These are phyloP conservation scores for Heliconius nattereri DNA, from an alignment of 1,140 invertebrate genomes.

Conservation along the genomic window DNA sequence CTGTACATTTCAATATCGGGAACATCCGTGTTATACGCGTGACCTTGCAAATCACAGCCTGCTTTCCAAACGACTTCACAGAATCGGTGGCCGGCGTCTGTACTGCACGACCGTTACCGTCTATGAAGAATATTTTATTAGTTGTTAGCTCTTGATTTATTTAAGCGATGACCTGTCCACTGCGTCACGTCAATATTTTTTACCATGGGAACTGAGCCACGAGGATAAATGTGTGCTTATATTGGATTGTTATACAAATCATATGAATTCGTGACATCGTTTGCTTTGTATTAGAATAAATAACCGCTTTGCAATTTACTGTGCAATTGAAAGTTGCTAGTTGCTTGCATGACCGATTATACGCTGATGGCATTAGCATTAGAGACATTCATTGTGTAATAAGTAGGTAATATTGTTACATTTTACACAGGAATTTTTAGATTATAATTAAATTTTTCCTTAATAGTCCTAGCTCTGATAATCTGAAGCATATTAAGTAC, in stretches of 20 bases:
- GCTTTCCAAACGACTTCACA: slow-evolving; percentile 80
- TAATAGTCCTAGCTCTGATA: too few relatives aligned
- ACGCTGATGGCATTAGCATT: slow-evolving; percentile 28
- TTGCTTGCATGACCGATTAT: slow-evolving; percentile 33
- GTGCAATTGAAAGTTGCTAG: slow-evolving; percentile 33
- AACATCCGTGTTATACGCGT: slow-evolving; percentile 81
- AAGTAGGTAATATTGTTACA: background rate
- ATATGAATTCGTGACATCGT: slow-evolving; percentile 39
- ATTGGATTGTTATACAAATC: slow-evolving; percentile 41
- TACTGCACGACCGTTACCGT: slow-evolving; percentile 68
- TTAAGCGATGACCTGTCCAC: slow-evolving; percentile 65
- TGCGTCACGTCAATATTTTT: slow-evolving; percentile 57
- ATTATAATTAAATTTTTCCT: background rate
- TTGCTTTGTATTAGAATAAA: slow-evolving; percentile 32
- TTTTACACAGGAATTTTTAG: too few relatives aligned
- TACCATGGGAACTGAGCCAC: slow-evolving; percentile 57
- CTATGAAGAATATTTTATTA: slow-evolving; percentile 79
- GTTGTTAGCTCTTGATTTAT: slow-evolving; percentile 72
- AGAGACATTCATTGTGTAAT: slow-evolving; percentile 10
- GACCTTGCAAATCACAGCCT: slow-evolving; percentile 81
- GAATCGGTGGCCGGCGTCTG: slow-evolving; percentile 75
- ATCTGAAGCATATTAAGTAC: background rate
- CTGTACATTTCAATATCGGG: slow-evolving; percentile 81
- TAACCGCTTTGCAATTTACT: slow-evolving; percentile 37
- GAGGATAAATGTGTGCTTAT: slow-evolving; percentile 38